A percentile compares a stretch with the other conserved stretches of the same genome.
These are phyloP conservation scores for Catamblyrhynchus diadema DNA, from an alignment of 2,797 vertebrate species.

Conservation along the genomic window DNA sequence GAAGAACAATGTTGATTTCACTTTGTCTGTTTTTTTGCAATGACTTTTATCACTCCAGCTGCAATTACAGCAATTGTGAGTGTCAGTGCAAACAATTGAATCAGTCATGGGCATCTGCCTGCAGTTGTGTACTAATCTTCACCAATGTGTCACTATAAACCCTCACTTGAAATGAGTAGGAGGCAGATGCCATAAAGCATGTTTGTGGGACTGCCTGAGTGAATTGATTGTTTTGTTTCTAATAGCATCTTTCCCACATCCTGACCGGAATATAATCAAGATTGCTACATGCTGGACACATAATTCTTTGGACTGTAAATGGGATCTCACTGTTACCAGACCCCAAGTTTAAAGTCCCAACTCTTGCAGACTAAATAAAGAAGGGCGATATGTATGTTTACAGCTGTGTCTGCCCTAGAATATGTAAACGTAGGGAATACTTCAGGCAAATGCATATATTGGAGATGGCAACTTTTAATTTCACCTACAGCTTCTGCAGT, in stretches of 20 bases:
- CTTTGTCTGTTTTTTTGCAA: slow-evolving; percentile 34
- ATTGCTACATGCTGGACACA: slow-evolving; percentile 55
- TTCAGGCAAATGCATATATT: slow-evolving; percentile 46
- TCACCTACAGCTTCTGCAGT: slow-evolving; percentile 34
- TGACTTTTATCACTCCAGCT: slow-evolving; percentile 43
- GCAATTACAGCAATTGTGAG: slow-evolving; percentile 58
- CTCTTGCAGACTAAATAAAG: not conserved
- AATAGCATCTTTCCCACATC: slow-evolving; percentile 63
- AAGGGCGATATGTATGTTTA: not conserved
- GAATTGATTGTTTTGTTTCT: slow-evolving; percentile 66
- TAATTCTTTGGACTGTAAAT: slow-evolving; percentile 36
- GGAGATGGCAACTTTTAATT: slow-evolving; percentile 39
- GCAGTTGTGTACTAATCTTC: slow-evolving; percentile 65
- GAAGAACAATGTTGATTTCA: slow-evolving; percentile 54
- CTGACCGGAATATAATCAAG: slow-evolving; percentile 58
- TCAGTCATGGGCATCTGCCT: slow-evolving; percentile 61
- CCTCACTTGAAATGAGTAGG: slow-evolving; percentile 51
- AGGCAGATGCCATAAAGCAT: slow-evolving; percentile 55
- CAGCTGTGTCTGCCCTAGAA: not conserved
- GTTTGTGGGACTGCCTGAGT: slow-evolving; percentile 52
- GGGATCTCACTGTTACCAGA: slow-evolving; percentile 9
- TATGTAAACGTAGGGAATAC: slow-evolving; percentile 7
- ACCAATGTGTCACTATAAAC: slow-evolving; percentile 58
- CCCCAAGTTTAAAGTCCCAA: not conserved
- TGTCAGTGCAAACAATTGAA: slow-evolving; percentile 67